These are phyloP conservation scores for Pseudococcus jackbeardsleyi DNA, from an alignment of 2,888 invertebrate genomes.

Conservation along the genomic window DNA sequence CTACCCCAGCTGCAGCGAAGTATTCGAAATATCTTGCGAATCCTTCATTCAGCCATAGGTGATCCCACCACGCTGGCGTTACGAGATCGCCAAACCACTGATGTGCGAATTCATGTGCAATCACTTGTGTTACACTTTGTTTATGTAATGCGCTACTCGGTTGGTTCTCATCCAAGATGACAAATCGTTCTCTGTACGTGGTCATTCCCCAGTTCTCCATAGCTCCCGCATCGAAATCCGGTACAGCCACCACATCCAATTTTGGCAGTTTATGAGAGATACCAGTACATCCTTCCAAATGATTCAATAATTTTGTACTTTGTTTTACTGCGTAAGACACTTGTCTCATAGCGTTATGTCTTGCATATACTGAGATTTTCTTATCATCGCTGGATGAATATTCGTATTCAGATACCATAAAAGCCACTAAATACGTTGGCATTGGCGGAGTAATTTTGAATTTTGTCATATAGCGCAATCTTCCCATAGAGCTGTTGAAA, in stretches of 20 bases:
- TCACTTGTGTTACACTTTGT: slow-evolving; percentile 68
- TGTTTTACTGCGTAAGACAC: slow-evolving; percentile 74
- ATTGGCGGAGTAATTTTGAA: slow-evolving; percentile 65
- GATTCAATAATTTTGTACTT: slow-evolving; percentile 72
- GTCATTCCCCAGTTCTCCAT: slow-evolving; percentile 85
- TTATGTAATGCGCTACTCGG: background rate
- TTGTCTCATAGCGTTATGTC: slow-evolving; percentile 68
- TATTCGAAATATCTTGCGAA: slow-evolving; percentile 66
- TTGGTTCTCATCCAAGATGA: slow-evolving; percentile 24
- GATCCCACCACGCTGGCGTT: slow-evolving; percentile 72
- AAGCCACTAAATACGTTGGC: slow-evolving; percentile 81
- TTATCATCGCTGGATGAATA: slow-evolving; percentile 69
- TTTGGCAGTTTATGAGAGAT: slow-evolving; percentile 75
- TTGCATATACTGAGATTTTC: slow-evolving; percentile 65
- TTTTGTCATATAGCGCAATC: background rate
- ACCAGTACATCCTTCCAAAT: slow-evolving; percentile 76
- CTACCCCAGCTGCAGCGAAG: background rate
- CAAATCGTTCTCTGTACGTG: slow-evolving; percentile 71
- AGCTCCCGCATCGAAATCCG: slow-evolving; percentile 83
- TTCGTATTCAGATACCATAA: slow-evolving; percentile 84
- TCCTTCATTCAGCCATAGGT: slow-evolving; percentile 66
- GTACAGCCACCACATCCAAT: slow-evolving; percentile 82
- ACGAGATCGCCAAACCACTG: slow-evolving; percentile 99
- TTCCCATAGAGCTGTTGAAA: background rate
- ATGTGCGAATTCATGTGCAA: slow-evolving; percentile 93